phyloP scores from a whole-genome alignment of 2,113 vertebrate species.

The Thermophis baileyi region DNA sequence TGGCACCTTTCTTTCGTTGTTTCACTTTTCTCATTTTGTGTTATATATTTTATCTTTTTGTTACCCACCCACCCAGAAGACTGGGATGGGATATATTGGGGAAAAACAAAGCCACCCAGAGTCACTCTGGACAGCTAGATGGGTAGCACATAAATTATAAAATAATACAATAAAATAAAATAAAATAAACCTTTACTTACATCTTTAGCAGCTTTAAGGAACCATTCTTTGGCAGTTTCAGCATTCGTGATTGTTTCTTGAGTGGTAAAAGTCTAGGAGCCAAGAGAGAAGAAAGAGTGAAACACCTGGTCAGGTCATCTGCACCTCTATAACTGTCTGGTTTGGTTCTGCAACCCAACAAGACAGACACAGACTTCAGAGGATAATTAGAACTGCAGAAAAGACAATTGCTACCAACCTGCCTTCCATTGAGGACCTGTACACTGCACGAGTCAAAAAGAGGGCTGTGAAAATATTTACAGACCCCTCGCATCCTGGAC shows the following conservation, averaged over 20 bases:
- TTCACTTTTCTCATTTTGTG: background rate
- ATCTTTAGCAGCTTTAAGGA: conserved; percentile 81
- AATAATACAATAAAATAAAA: background rate
- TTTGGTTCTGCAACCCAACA: too few relatives aligned
- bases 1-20: background rate
- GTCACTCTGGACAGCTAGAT: background rate
- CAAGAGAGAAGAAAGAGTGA: background rate
- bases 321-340: too few relatives aligned
- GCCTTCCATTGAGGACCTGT: too few relatives aligned
- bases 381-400: too few relatives aligned
- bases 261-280: conserved; percentile 90
- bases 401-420: too few relatives aligned
- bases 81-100: background rate
- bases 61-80: background rate
- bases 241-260: conserved; percentile 99
- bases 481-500: too few relatives aligned
- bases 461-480: too few relatives aligned
- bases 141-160: background rate
- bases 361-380: too few relatives aligned
- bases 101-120: background rate
- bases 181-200: conserved; percentile 72
- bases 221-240: conserved; percentile 94
- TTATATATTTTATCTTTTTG: background rate
- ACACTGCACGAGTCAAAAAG: too few relatives aligned
- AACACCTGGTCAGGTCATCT: background rate